Conservation (phyloP, 2,797 vertebrate genomes). For the Okamejei kenojei region DNA sequence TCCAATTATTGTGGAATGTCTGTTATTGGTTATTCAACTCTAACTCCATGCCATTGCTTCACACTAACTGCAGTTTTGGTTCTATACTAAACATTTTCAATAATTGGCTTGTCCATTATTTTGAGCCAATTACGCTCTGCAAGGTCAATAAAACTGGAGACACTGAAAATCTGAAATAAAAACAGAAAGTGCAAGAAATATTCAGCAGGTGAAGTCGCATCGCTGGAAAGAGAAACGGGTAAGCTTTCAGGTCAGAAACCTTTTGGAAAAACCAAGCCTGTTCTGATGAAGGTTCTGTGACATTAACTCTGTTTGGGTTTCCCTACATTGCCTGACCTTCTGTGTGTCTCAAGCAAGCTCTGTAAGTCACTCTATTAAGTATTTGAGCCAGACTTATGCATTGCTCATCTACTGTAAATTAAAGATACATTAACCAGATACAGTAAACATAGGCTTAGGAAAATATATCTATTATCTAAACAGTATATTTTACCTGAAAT, state of each 20-base stretch:
- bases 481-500: not conserved
- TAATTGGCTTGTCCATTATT: not conserved
- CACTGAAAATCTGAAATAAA: too few relatives aligned
- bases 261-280: too few relatives aligned
- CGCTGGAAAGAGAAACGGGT: too few relatives aligned
- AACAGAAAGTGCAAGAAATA: too few relatives aligned
- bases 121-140: too few relatives aligned
- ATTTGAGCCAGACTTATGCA: not conserved
- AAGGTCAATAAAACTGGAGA: too few relatives aligned
- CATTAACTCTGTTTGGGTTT: too few relatives aligned
- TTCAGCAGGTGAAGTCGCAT: too few relatives aligned
- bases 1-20: not conserved
- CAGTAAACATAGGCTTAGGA: not conserved
- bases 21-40: not conserved
- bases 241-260: too few relatives aligned
- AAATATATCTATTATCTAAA: not conserved
- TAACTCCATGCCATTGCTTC: not conserved
- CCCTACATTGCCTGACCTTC: too few relatives aligned
- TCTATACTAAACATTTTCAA: not conserved
- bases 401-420: not conserved
- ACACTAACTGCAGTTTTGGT: not conserved
- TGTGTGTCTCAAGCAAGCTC: too few relatives aligned
- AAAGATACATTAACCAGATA: not conserved
- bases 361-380: not conserved
- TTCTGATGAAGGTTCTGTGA: too few relatives aligned